Base-by-base conservation (phyloP, 2,888 invertebrate species). In the Euclidia mi region DNA sequence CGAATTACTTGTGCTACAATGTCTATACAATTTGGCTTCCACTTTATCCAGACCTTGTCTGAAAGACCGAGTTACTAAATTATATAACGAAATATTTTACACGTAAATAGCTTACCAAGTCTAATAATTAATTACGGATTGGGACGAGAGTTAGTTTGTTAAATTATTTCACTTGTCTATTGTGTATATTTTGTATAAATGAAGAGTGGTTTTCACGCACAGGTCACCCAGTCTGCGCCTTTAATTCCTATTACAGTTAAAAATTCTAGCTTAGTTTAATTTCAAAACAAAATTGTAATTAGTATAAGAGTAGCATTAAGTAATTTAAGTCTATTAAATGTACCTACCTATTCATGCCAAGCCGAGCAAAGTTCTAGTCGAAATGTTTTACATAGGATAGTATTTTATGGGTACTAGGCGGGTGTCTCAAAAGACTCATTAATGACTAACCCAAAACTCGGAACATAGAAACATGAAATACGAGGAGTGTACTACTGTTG, bases 1-100 rank as follows among this genome's bases (percentile, higher is more conserved):
- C 70, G 64, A 77, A 82, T 87, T 82, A 81, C 82, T 76, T 69
- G 61, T 66, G 65, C 68, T 71, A 78, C 71, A 76, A 64, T 73
- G 56, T 71, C 56, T 73, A 71, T 68, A 79, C 71, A 76, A 72
- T 73, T 77, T 67, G 50, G 62, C 65, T 68, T 75, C 67, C 56
- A 67, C 73, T 76, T 72, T 71, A 48, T 57, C 35, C 28, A 64
- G 42, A 56, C 51, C n/a, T 63, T 51, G 51, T 66, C 52, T 70
- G 59, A 48, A 42, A 61, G 51, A 56, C 55, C 0, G 20, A 25
- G 20, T 25, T 34, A 58, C 31, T 37, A 58, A 50, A 53, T 65
- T 41, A 46, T 34, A 35, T 14, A 40, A 34, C 10, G 32, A 45
- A 46, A 47, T 29, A 4, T 6, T 47, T 32, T 50, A 41, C 29